Percentiles rank a stretch among this genome's conserved stretches.
Conservation (phyloP, 2,888 invertebrate species). For the Clanis bilineata region DNA sequence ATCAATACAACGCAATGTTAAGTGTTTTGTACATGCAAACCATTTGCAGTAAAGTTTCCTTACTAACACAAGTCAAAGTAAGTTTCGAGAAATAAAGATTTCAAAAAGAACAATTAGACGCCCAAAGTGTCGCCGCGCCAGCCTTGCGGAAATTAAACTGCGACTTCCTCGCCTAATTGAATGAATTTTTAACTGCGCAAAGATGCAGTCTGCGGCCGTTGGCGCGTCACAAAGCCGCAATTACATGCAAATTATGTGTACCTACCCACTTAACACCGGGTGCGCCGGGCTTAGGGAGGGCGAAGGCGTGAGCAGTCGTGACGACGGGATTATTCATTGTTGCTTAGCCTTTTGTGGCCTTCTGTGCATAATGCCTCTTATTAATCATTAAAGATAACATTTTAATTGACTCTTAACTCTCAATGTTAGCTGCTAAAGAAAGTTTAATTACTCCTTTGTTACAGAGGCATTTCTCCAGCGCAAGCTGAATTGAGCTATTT, state of each 20-base stretch:
- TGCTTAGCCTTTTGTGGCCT: slow-evolving; percentile 53
- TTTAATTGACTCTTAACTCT: slow-evolving; percentile 48
- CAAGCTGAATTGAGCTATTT: slow-evolving; percentile 97
- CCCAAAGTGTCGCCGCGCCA: slow-evolving; percentile 52
- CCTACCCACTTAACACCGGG: slow-evolving; percentile 62
- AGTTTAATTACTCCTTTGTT: slow-evolving; percentile 40
- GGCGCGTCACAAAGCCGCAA: slow-evolving; percentile 68
- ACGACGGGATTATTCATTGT: slow-evolving; percentile 57
- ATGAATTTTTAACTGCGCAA: slow-evolving; percentile 77
- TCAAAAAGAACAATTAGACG: slow-evolving; percentile 60
- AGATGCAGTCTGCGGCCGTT: slow-evolving; percentile 68
- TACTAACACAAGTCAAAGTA: slow-evolving; percentile 32
- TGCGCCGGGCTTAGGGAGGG: slow-evolving; percentile 47
- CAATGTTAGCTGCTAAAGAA: slow-evolving; percentile 25
- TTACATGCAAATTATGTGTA: slow-evolving; percentile 79
- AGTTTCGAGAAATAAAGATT: slow-evolving; percentile 62
- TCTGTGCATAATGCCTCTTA: slow-evolving; percentile 47
- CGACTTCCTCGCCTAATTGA: slow-evolving; percentile 72
- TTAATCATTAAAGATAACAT: slow-evolving; percentile 55
- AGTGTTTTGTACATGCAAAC: not conserved
- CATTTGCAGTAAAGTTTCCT: not conserved
- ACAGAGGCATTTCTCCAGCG: slow-evolving; percentile 93
- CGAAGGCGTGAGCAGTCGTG: slow-evolving; percentile 28
- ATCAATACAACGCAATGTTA: not conserved
- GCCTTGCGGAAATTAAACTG: slow-evolving; percentile 71